A percentile compares a stretch with the other conserved stretches of the same genome.
These are phyloP conservation scores for Stictocephala bisonia DNA, from an alignment of 2,888 invertebrate genomes.

Conservation along the genomic window DNA sequence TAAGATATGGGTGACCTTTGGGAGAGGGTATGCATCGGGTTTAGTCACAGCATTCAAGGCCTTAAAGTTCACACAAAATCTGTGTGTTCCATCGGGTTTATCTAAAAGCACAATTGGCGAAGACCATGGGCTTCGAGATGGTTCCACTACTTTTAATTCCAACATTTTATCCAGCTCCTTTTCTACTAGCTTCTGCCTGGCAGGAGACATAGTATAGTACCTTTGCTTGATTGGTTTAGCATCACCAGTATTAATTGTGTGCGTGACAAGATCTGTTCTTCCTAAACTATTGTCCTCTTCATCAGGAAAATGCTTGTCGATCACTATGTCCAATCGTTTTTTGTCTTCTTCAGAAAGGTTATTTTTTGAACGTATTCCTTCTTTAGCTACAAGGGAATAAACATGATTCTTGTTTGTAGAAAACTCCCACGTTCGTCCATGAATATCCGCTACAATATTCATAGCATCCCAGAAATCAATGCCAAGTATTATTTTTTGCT, in stretches of 20 bases:
- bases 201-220: conserved; percentile 39
- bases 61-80: conserved; percentile 53
- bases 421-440: not conserved
- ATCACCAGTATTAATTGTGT: conserved; percentile 19
- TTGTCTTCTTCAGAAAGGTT: not conserved
- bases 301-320: not conserved
- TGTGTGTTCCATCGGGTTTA: conserved; percentile 52
- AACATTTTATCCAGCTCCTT: conserved; percentile 56
- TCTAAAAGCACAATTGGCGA: conserved; percentile 56
- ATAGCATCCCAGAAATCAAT: not conserved
- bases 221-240: conserved; percentile 20
- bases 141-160: conserved; percentile 54
- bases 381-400: not conserved
- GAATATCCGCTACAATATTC: not conserved
- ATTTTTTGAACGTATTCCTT: not conserved
- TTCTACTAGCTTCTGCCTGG: conserved; percentile 47
- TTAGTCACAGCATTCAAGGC: conserved; percentile 50
- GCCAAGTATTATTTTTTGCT: not conserved
- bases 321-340: not conserved
- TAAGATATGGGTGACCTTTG: conserved; percentile 47
- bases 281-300: not conserved
- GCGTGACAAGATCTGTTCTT: not conserved
- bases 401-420: not conserved
- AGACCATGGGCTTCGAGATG: conserved; percentile 56
- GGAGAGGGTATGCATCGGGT: conserved; percentile 53